phyloP scores from a whole-genome alignment of 2,888 invertebrate genomes.

The Ormyrus thymus region DNA sequence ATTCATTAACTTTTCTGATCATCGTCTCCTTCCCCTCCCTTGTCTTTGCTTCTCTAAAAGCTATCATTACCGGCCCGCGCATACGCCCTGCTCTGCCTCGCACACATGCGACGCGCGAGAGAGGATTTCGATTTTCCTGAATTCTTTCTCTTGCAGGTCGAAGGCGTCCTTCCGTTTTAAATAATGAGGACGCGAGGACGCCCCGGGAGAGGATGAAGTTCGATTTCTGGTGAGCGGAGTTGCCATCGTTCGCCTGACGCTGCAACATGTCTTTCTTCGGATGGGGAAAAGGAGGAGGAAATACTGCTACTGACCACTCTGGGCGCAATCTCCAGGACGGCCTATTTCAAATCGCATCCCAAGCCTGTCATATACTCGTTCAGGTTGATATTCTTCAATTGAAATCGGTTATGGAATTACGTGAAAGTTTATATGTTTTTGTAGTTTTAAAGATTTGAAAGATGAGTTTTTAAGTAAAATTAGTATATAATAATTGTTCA shows the following conservation, averaged over 20 bases:
- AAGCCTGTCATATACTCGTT: constrained; percentile 85
- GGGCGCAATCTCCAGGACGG: constrained; percentile 83
- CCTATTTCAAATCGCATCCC: constrained; percentile 86
- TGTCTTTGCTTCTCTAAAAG: constrained; percentile 2
- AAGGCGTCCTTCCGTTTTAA: neutral
- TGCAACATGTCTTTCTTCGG: constrained; percentile 69
- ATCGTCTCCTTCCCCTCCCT: neutral
- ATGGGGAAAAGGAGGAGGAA: constrained; percentile 64
- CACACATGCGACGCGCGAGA: too few relatives aligned
- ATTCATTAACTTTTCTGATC: constrained; percentile 44
- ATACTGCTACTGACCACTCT: constrained; percentile 58
- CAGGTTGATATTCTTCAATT: constrained; percentile 76
- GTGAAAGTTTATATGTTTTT: too few relatives aligned
- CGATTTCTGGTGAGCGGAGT: constrained; percentile 21
- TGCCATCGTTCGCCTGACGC: neutral
- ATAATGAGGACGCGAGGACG: neutral
- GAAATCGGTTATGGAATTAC: neutral
- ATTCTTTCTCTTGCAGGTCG: constrained; percentile 21
- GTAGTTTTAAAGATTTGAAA: too few relatives aligned
- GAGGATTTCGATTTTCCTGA: neutral
- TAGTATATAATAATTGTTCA: too few relatives aligned
- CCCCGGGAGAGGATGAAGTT: constrained; percentile 24
- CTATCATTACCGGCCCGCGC: constrained; percentile 10
- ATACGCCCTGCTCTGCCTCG: neutral
- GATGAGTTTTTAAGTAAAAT: too few relatives aligned